These are phyloP conservation scores for Pseudopleuronectes americanus DNA, from an alignment of 2,797 vertebrate genomes.

Conservation along the genomic window DNA sequence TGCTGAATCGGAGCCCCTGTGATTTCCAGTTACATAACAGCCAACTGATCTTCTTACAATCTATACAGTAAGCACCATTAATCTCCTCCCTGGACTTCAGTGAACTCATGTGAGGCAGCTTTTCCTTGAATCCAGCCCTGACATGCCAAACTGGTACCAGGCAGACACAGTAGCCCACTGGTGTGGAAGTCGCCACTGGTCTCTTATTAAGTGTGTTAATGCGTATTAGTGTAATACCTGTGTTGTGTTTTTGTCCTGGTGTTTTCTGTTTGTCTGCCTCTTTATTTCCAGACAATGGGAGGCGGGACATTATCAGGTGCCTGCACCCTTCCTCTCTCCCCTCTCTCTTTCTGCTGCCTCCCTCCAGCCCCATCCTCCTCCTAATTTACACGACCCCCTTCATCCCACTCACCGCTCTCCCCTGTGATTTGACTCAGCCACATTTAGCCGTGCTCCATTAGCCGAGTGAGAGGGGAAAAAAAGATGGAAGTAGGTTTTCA, in stretches of 20 bases:
- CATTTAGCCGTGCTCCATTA: slow-evolving; percentile 77
- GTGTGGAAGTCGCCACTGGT: slow-evolving; percentile 18
- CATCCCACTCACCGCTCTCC: slow-evolving; percentile 63
- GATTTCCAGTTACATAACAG: slow-evolving; percentile 67
- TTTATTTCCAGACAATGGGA: slow-evolving; percentile 63
- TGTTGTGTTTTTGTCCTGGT: slow-evolving; percentile 36
- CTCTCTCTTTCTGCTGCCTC: slow-evolving; percentile 24
- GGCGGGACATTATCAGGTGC: slow-evolving; percentile 66
- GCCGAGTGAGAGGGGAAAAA: slow-evolving; percentile 34
- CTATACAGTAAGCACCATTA: slow-evolving; percentile 63
- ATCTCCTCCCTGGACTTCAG: slow-evolving; percentile 57
- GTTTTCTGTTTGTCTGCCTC: slow-evolving; percentile 55
- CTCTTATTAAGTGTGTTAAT: slow-evolving; percentile 13
- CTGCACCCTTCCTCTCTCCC: slow-evolving; percentile 64
- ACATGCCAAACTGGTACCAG: slow-evolving; percentile 54
- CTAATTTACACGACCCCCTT: slow-evolving; percentile 70
- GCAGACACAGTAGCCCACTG: slow-evolving; percentile 28
- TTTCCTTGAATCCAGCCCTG: slow-evolving; percentile 43
- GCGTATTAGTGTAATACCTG: slow-evolving; percentile 24
- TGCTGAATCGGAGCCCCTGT: slow-evolving; percentile 29
- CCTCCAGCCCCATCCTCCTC: slow-evolving; percentile 30
- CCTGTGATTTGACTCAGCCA: slow-evolving; percentile 60
- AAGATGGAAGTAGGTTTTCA: slow-evolving; percentile 59
- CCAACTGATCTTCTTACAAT: slow-evolving; percentile 71
- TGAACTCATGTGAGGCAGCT: slow-evolving; percentile 69